These are phyloP conservation scores for Pseudolycoriella hygida DNA, from an alignment of 2,888 invertebrate species.

Conservation along the genomic window DNA sequence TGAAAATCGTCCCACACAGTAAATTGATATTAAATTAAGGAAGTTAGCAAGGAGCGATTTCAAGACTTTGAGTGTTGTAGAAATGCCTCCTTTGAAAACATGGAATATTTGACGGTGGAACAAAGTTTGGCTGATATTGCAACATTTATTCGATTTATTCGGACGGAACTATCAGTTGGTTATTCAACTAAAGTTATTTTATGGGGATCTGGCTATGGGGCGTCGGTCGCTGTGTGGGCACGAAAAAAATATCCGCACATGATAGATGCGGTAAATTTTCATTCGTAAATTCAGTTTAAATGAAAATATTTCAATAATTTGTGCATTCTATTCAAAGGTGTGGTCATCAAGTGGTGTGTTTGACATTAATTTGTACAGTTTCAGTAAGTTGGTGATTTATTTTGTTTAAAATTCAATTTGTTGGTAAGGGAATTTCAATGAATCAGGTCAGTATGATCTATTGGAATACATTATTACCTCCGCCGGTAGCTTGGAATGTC, in stretches of 20 bases:
- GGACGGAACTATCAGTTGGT: conserved; percentile 9
- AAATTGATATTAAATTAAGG: not conserved
- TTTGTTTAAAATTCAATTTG: not conserved
- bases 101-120: conserved; percentile 5
- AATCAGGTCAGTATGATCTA: not conserved
- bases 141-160: conserved; percentile 3
- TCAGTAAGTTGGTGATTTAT: not conserved
- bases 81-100: conserved; percentile 6
- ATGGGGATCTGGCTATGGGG: conserved; percentile 6
- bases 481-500: not conserved
- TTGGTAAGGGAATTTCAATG: not conserved
- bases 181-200: conserved; percentile 6
- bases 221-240: conserved; percentile 4
- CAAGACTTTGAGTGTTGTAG: not conserved
- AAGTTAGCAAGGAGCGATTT: not conserved
- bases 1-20: not conserved
- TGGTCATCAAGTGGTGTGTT: conserved; percentile 14
- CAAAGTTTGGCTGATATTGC: conserved; percentile 6
- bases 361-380: not conserved
- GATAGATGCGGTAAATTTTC: conserved; percentile 2
- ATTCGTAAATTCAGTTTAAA: no score
- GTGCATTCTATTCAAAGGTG: no score
- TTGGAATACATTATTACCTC: conserved; percentile 16
- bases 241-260: conserved; percentile 7
- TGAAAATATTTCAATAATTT: no score